These are phyloP conservation scores for Bombus difficillimus DNA, from an alignment of 1,140 invertebrate genomes.

Conservation along the genomic window DNA sequence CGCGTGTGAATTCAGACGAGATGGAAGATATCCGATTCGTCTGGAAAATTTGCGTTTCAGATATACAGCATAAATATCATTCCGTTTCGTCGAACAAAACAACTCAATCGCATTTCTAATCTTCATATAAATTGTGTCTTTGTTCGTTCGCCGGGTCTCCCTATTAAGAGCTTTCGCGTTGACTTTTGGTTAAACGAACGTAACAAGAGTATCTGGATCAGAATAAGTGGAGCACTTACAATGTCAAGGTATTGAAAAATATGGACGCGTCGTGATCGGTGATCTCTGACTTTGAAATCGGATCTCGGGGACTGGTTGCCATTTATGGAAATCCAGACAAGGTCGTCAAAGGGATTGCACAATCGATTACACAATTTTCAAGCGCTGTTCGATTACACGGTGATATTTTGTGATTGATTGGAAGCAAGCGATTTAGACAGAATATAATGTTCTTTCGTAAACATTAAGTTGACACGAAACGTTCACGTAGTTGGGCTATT, in stretches of 20 bases:
- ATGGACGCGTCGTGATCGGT: background rate
- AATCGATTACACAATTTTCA: background rate
- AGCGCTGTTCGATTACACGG: background rate
- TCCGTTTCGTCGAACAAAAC: background rate
- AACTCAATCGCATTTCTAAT: background rate
- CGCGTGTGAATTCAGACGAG: background rate
- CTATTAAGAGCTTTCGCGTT: background rate
- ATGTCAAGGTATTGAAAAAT: background rate
- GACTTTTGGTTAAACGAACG: background rate
- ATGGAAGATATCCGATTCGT: no score
- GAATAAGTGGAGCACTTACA: background rate
- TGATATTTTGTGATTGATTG: background rate
- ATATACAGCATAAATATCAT: background rate
- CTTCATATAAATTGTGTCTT: no score
- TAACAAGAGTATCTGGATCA: background rate
- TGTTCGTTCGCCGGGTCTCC: no score
- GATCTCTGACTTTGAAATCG: background rate
- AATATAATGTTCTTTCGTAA: background rate
- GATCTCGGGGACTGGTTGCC: background rate
- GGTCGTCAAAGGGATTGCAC: background rate
- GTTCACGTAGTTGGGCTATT: no score
- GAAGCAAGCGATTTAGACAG: background rate
- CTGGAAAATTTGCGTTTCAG: background rate
- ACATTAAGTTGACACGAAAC: no score
- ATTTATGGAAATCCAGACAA: background rate